Conservation (phyloP, 2,888 invertebrate species). For the Drosophila pseudotalamancana region DNA sequence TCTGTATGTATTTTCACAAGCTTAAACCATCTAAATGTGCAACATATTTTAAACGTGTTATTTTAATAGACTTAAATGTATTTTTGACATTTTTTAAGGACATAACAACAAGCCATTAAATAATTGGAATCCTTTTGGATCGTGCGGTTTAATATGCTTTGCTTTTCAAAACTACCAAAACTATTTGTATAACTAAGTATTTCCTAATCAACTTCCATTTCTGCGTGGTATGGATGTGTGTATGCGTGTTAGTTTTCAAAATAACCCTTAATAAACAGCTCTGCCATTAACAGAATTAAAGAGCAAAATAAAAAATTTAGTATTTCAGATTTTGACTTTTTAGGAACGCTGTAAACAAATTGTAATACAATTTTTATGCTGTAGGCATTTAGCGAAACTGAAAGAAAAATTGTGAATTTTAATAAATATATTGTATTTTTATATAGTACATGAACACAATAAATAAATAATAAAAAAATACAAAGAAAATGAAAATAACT, state of each 20-base stretch:
- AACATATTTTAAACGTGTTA: neutral
- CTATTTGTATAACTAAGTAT: constrained; percentile 19
- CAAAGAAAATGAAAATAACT: constrained; percentile 22
- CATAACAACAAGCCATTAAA: neutral
- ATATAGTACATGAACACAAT: constrained; percentile 67
- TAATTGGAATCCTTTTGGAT: neutral
- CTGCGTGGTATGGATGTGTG: constrained; percentile 3
- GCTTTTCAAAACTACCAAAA: neutral
- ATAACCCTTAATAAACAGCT: constrained; percentile 37
- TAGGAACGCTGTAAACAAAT: constrained; percentile 46
- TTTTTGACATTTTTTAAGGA: constrained; percentile 1
- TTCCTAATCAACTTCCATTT: constrained; percentile 19
- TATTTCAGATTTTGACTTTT: constrained; percentile 61
- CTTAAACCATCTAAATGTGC: neutral
- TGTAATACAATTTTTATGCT: constrained; percentile 63
- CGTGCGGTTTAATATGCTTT: neutral
- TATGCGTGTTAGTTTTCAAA: constrained; percentile 12
- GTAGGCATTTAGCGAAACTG: constrained; percentile 47
- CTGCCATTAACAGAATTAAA: constrained; percentile 34
- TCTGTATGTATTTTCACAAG: constrained; percentile 1
- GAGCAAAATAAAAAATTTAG: constrained; percentile 34
- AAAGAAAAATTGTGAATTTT: constrained; percentile 71
- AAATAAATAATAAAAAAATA: constrained; percentile 35
- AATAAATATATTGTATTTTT: constrained; percentile 74
- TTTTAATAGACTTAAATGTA: constrained; percentile 9